Conservation (phyloP, 2,888 invertebrate genomes). For the Morpho achilles region DNA sequence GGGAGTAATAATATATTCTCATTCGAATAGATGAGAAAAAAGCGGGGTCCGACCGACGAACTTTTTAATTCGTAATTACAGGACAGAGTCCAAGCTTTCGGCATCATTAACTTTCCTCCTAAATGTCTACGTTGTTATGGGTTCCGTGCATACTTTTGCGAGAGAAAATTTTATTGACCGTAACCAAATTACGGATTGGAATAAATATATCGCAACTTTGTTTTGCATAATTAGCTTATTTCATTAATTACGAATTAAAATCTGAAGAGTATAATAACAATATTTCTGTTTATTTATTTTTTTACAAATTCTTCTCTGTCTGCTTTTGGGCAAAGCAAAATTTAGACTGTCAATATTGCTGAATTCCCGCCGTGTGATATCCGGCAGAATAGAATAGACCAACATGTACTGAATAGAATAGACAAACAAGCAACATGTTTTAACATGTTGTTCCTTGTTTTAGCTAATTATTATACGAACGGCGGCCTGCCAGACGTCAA, state of each 20-base stretch:
- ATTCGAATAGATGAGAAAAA: conserved; percentile 76
- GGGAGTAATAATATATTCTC: conserved; percentile 72
- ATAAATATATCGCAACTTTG: conserved; percentile 17
- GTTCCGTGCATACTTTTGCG: conserved; percentile 48
- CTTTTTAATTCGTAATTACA: conserved; percentile 79
- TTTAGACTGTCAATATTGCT: too few species aligned
- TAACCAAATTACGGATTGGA: conserved; percentile 52
- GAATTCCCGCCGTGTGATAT: too few species aligned
- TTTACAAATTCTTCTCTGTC: too few species aligned
- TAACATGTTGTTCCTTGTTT: too few species aligned
- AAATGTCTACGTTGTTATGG: conserved; percentile 61
- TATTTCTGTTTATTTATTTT: too few species aligned
- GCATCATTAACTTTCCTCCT: conserved; percentile 76
- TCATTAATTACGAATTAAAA: not conserved
- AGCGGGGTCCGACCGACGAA: conserved; percentile 67
- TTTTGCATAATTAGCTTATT: conserved; percentile 21
- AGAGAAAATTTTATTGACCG: conserved; percentile 58
- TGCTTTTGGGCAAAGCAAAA: too few species aligned
- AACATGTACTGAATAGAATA: too few species aligned
- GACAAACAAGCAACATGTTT: too few species aligned
- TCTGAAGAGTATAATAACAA: too few species aligned
- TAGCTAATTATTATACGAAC: too few species aligned
- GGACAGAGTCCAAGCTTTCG: conserved; percentile 74
- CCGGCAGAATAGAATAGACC: too few species aligned
- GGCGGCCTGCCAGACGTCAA: too few species aligned